These are phyloP conservation scores for Oscheius sp. DNA, from an alignment of 2,888 invertebrate genomes.

Conservation along the genomic window DNA sequence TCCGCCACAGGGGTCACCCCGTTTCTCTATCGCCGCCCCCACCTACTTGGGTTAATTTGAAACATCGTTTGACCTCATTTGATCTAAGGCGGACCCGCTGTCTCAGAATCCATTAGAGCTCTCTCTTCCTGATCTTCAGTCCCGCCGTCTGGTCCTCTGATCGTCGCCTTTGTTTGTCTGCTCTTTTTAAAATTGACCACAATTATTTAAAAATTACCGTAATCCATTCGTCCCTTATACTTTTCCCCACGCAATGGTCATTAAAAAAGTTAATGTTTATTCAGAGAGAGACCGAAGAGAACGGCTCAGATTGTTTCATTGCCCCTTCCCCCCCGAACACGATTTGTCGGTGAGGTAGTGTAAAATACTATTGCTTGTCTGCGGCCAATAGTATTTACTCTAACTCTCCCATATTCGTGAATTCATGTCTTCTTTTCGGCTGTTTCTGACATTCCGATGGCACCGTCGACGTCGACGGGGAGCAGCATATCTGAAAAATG, in stretches of 20 bases:
- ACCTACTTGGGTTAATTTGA: background rate
- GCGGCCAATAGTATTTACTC: slow-evolving; percentile 19
- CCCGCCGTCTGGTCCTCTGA: background rate
- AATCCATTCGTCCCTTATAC: background rate
- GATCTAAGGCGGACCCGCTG: background rate
- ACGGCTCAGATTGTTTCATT: too few species aligned
- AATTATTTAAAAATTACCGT: background rate
- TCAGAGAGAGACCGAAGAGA: too few species aligned
- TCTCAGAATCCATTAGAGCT: background rate
- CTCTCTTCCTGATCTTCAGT: background rate
- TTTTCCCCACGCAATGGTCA: too few species aligned
- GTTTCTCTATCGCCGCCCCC: background rate
- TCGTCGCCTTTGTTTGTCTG: too few species aligned
- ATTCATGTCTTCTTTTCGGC: too few species aligned
- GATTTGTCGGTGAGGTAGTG: slow-evolving; percentile 27
- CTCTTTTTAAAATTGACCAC: background rate
- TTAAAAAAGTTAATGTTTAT: background rate
- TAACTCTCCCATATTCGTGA: slow-evolving; percentile 20
- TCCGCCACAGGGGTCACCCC: too few species aligned
- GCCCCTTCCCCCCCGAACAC: background rate
- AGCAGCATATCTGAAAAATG: too few species aligned
- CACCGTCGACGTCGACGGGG: too few species aligned
- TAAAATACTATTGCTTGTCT: slow-evolving; percentile 9
- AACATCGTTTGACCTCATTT: background rate
- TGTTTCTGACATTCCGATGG: too few species aligned